Conservation (phyloP, 2,113 vertebrate genomes). For the Charina bottae region DNA sequence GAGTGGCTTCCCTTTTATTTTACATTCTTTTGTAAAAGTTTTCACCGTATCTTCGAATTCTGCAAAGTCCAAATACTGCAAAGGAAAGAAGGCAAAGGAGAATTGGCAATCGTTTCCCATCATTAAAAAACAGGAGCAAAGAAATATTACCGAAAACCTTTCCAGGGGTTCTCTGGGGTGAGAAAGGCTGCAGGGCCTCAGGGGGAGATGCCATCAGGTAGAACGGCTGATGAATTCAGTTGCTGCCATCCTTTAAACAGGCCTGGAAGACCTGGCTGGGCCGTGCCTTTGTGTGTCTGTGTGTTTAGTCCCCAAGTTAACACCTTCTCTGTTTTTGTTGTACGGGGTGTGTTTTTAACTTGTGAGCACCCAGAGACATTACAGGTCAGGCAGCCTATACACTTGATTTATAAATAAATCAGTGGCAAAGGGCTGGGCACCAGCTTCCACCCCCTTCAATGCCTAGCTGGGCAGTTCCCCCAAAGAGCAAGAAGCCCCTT, state of each 20-base stretch:
- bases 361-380: not conserved
- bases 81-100: constrained; percentile 16
- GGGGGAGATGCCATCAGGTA: too few relatives aligned
- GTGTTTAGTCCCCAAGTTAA: not conserved
- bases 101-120: not conserved
- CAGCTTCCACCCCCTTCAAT: too few relatives aligned
- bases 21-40: constrained; percentile 90
- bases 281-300: not conserved
- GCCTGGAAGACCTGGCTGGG: too few relatives aligned
- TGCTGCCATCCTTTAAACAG: too few relatives aligned
- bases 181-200: not conserved
- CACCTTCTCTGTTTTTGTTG: not conserved
- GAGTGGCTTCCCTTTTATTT: constrained; percentile 85
- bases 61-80: constrained; percentile 88
- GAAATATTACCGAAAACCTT: not conserved
- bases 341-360: not conserved
- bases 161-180: not conserved
- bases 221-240: too few relatives aligned
- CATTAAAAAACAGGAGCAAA: not conserved
- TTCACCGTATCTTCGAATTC: constrained; percentile 88
- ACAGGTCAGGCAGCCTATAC: not conserved
- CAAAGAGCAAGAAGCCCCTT: too few relatives aligned
- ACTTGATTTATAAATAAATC: not conserved
- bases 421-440: not conserved
- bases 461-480: too few relatives aligned